Evolutionary conservation across 2,113 vertebrate genomes (phyloP).

Genomic region (Lipotes vexillifer): DNA sequence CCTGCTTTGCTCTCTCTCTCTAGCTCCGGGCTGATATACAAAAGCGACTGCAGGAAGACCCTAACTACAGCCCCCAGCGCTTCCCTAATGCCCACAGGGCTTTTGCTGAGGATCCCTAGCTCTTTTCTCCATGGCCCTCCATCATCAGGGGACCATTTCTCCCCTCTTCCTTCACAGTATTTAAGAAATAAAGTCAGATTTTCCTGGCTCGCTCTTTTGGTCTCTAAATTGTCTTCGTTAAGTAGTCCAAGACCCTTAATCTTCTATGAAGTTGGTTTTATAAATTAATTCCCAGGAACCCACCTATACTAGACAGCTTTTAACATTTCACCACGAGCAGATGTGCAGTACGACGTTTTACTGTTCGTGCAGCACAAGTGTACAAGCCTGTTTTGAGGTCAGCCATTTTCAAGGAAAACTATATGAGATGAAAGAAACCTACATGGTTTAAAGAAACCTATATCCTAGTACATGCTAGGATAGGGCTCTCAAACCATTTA

Average conservation of each 20-base stretch:
- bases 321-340: neutral
- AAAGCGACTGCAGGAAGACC: slow-evolving; percentile 88
- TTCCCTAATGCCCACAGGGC: slow-evolving; percentile 89
- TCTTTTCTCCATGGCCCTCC: slow-evolving; percentile 10
- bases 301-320: neutral
- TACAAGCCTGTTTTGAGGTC: neutral
- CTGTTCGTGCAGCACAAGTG: neutral
- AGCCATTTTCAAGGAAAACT: neutral
- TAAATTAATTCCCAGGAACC: neutral
- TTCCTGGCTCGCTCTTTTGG: slow-evolving; percentile 64
- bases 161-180: slow-evolving; percentile 60
- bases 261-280: neutral
- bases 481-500: neutral
- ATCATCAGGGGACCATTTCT: slow-evolving; percentile 40
- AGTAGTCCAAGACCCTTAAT: neutral
- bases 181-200: slow-evolving; percentile 77
- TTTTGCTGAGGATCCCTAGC: slow-evolving; percentile 85
- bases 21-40: slow-evolving; percentile 91
- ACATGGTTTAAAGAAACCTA: too few relatives aligned
- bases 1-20: neutral
- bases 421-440: neutral
- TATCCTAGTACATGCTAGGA: neutral
- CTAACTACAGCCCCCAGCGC: slow-evolving; percentile 87
- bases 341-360: neutral
- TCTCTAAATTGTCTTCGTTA: neutral